These are phyloP conservation scores for Boloria selene DNA, from an alignment of 2,888 invertebrate species.

Conservation along the genomic window DNA sequence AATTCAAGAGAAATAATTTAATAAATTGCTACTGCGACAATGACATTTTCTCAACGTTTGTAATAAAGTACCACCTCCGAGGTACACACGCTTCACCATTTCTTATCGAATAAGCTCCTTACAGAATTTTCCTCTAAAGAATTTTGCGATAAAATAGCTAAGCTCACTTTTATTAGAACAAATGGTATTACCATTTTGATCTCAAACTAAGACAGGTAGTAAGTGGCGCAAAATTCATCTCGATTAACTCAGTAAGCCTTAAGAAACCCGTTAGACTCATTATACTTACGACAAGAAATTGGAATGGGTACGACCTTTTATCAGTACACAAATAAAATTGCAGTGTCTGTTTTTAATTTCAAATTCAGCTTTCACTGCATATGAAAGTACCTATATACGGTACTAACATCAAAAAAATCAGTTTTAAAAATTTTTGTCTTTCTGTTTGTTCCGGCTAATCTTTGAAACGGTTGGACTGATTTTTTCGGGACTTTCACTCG, in stretches of 20 bases:
- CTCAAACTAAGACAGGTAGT: constrained; percentile 2
- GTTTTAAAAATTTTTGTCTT: no score
- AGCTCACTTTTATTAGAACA: constrained; percentile 29
- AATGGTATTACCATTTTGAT: constrained; percentile 22
- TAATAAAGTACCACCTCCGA: constrained; percentile 20
- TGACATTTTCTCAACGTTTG: constrained; percentile 25
- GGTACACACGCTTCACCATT: constrained; percentile 31
- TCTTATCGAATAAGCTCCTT: constrained; percentile 36
- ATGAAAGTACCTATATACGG: no score
- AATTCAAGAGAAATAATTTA: constrained; percentile 17
- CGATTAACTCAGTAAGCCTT: constrained; percentile 9
- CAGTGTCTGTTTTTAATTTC: no score
- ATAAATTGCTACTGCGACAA: constrained; percentile 23
- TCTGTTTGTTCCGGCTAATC: no score
- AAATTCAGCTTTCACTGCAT: no score
- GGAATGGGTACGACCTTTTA: background rate
- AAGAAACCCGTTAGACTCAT: constrained; percentile 7
- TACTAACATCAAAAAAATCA: no score
- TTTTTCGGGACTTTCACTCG: no score
- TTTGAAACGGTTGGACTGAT: no score
- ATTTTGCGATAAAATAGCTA: constrained; percentile 29
- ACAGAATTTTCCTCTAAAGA: constrained; percentile 31
- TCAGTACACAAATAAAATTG: no score
- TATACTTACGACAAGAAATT: constrained; percentile 10
- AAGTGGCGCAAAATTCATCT: constrained; percentile 13